Evolutionary conservation across 1,140 invertebrate genomes (phyloP).

Genomic region (Conus ventricosus): DNA sequence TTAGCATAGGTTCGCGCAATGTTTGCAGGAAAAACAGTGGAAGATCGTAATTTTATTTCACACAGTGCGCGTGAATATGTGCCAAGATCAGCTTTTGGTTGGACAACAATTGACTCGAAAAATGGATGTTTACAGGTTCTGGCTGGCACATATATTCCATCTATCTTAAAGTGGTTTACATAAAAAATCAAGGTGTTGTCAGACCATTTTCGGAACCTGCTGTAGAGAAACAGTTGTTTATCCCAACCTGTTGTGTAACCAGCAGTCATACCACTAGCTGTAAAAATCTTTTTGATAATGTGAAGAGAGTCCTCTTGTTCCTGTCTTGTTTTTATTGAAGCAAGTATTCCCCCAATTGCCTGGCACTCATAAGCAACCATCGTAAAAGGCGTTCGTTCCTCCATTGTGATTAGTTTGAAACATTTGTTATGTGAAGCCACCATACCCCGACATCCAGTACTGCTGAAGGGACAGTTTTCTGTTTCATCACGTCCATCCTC

Average conservation of each 20-base stretch:
- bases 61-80: neutral
- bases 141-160: neutral
- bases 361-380: no score
- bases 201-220: neutral
- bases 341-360: no score
- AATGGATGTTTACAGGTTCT: no score
- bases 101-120: no score
- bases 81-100: neutral
- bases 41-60: neutral
- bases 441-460: slow-evolving; percentile 5
- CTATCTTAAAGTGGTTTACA: neutral
- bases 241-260: neutral
- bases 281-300: no score
- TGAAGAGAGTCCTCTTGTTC: no score
- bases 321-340: no score
- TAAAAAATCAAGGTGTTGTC: neutral
- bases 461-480: slow-evolving; percentile 31
- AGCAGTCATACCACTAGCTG: neutral
- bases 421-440: slow-evolving; percentile 12
- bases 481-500: slow-evolving; percentile 1
- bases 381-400: no score
- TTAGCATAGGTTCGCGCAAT: neutral
- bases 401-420: neutral
- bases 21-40: neutral
- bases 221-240: neutral